These are phyloP conservation scores for Acronicta leporina DNA, from an alignment of 2,888 invertebrate species.

Conservation along the genomic window DNA sequence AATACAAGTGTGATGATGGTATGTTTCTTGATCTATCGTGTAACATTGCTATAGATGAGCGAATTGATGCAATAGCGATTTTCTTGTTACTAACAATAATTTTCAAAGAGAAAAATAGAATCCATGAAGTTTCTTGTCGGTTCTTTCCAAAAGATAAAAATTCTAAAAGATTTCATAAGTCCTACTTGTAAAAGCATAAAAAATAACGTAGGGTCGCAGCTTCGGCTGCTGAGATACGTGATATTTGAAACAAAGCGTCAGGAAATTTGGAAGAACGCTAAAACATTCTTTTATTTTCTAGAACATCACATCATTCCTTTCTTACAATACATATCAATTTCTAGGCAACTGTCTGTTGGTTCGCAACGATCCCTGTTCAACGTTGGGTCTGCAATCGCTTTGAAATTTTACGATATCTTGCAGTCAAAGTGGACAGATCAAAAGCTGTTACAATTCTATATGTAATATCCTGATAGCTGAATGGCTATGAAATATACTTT, in stretches of 20 bases:
- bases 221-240: no score
- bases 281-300: background rate
- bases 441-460: slow-evolving; percentile 31
- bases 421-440: slow-evolving; percentile 28
- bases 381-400: slow-evolving; percentile 30
- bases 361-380: slow-evolving; percentile 39
- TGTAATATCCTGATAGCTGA: slow-evolving; percentile 17
- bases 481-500: slow-evolving; percentile 21
- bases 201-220: no score
- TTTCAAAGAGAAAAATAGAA: no score
- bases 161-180: no score
- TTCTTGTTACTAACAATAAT: no score
- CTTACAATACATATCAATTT: slow-evolving; percentile 19
- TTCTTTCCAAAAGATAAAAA: no score
- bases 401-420: slow-evolving; percentile 36
- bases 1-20: no score
- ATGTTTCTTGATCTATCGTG: no score
- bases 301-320: slow-evolving; percentile 6
- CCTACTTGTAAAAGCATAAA: no score
- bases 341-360: slow-evolving; percentile 23
- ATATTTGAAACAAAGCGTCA: background rate
- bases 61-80: no score
- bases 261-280: background rate
- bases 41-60: no score
- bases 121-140: no score